Percentiles rank a stretch among this genome's conserved stretches.
phyloP scores from a whole-genome alignment of 1,140 invertebrate species.

The Pseudoatta argentina region DNA sequence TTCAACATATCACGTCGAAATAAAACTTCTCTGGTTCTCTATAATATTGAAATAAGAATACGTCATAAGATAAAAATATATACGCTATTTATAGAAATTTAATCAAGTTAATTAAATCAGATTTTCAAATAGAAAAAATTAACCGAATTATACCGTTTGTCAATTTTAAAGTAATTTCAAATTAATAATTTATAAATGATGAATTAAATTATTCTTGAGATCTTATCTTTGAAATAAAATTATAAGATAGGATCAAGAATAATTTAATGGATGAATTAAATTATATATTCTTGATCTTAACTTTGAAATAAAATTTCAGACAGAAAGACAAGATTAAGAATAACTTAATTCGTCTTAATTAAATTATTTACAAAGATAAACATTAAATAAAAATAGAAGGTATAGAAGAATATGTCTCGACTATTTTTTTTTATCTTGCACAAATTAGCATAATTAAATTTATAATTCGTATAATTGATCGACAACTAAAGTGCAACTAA shows the following conservation, averaged over 20 bases:
- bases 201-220: too few species aligned
- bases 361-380: background rate
- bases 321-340: background rate
- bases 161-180: too few species aligned
- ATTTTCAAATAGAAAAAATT: background rate
- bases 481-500: background rate
- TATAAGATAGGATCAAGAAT: too few species aligned
- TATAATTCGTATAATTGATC: background rate
- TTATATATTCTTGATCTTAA: too few species aligned
- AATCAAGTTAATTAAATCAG: background rate
- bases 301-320: too few species aligned
- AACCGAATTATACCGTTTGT: background rate
- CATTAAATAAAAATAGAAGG: background rate
- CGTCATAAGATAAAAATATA: background rate
- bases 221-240: too few species aligned
- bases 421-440: background rate
- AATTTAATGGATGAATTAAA: too few species aligned
- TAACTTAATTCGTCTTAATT: constrained; percentile 4
- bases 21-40: background rate
- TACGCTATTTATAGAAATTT: background rate
- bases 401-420: background rate
- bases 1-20: background rate
- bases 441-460: constrained; percentile 34
- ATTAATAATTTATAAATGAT: too few species aligned
- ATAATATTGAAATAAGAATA: background rate